Evolutionary conservation across 2,113 vertebrate species (phyloP), one percentile per base, ranked within the genome.

Genomic region (Nothocercus nigrocapillus): DNA sequence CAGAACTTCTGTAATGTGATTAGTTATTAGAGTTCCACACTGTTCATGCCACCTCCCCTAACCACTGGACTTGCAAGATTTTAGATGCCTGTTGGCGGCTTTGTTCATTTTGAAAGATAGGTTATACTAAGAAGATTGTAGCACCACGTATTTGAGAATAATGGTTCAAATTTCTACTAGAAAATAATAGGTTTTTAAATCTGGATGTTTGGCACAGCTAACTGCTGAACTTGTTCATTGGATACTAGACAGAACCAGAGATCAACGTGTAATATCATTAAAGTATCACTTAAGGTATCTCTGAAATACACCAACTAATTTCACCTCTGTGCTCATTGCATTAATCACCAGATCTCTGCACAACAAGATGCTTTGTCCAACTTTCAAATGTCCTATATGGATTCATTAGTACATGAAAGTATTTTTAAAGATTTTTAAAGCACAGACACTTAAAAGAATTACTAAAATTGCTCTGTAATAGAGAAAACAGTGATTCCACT

Each of bases 401-500:
- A 82, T 59, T 77, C 61, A 92, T 79, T 67, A 91, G 38, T 47
- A 83, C 69, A 75, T 4, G 3, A 63, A 87, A 8, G 2, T 30
- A 73, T 79, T 90, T 58, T 82, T 91, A 67, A 77, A 89, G 72
- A 59, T 63, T 85, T 95, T 85, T 69, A 88, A 80, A 49, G 73
- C 4, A 0, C 2, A 91, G 67, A 53, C 34, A 47, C 36, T 70
- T 86, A 70, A 85, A 94, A 67, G 38, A 70, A 67, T 30, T 1
- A 88, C 72, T 74, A 11, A 62, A 83, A 64, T 77, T 70, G 80
- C 64, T 67, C 30, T 83, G 79, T 73, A 90, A 83, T 85, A 95
- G 91, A 91, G 74, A 73, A 88, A 92, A 85, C 42, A 1, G 76
- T 10, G 44, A 93, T 94, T 95, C 88, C 90, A 83, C 36, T 93